Base-by-base conservation (phyloP, 2,113 vertebrate genomes). In the Callithrix jacchus region DNA sequence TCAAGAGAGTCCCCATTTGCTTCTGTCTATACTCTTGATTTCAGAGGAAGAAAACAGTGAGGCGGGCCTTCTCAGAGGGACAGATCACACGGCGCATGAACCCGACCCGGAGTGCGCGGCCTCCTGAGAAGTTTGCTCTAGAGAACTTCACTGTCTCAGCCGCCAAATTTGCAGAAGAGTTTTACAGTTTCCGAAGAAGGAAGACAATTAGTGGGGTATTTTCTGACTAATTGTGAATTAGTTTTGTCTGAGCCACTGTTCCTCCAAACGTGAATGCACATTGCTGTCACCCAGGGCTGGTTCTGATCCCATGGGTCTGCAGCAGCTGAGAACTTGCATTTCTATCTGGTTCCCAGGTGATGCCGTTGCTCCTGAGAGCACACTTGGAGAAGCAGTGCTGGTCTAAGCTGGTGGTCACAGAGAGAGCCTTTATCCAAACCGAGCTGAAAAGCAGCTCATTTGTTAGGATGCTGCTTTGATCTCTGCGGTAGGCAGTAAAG, bases 121-220 rank as follows among this genome's bases (percentile, higher is more conserved):
- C 99, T 6, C 99, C 99, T 0, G 99, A 99, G 97, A 99, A 99
- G 73, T 99, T 99, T 97, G 99, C 98, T 0, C 98, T 99, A 81
- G 99, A 99, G 97, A 98, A 99, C 37, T 98, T 98, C 54, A 97
- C 98, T 3, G 35, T 98, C 73, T 98, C 99, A 0, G 98, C 98
- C 0, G 61, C 98, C 42, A 98, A 96, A 85, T 98, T 99, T 92
- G 98, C 98, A 80, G 99, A 99, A 81, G 98, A 99, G 8, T 95
- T 98, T 30, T 88, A 87, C 70, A 97, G 91, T 47, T 98, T 95
- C 71, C 97, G 98, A n/a, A 98, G 98, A 8, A 95, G 97, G 95
- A 98, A 98, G 93, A 99, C 98, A 79, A 98, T 99, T 64, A 98
- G 98, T 85, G 98, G 99, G 99, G 99, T 99, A 98, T 64, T 98